phyloP scores from a whole-genome alignment of 1,140 invertebrate species.

The Caligus rogercresseyi region DNA sequence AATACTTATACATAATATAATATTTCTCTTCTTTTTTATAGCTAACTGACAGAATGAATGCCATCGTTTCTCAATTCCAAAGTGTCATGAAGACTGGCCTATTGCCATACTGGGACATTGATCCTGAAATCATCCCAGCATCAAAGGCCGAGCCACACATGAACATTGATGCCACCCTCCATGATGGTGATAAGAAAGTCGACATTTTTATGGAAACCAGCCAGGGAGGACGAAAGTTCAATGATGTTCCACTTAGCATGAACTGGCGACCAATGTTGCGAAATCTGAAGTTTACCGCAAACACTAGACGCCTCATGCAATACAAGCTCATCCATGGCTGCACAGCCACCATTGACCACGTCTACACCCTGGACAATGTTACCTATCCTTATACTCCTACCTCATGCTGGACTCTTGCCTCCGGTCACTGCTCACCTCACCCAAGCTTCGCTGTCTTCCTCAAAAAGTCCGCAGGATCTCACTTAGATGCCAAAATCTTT shows the following conservation, averaged over 20 bases:
- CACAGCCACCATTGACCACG: conserved; percentile 19
- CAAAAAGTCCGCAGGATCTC: conserved; percentile 19
- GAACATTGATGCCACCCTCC: conserved; percentile 21
- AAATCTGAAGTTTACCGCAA: conserved; percentile 8
- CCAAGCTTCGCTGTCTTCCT: conserved; percentile 23
- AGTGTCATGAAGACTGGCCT: conserved; percentile 21
- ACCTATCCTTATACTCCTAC: conserved; percentile 19
- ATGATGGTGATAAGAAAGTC: conserved; percentile 19
- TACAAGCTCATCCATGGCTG: conserved; percentile 13
- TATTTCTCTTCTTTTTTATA: conserved; percentile 1
- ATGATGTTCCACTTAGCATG: conserved; percentile 20
- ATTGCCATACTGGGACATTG: conserved; percentile 23
- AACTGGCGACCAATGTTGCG: conserved; percentile 15
- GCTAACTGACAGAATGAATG: conserved; percentile 20
- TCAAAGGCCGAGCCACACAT: conserved; percentile 16
- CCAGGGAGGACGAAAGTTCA: conserved; percentile 22
- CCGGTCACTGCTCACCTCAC: conserved; percentile 20
- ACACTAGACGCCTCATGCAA: conserved; percentile 18
- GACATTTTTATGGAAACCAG: conserved; percentile 23
- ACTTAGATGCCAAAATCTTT: conserved; percentile 22
- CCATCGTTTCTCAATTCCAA: conserved; percentile 17
- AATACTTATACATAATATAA: too few relatives aligned
- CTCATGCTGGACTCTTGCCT: conserved; percentile 22
- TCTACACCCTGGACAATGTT: conserved; percentile 22
- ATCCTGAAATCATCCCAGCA: conserved; percentile 15